Base-by-base conservation (phyloP, 2,888 invertebrate species). In the Erebia ligea region DNA sequence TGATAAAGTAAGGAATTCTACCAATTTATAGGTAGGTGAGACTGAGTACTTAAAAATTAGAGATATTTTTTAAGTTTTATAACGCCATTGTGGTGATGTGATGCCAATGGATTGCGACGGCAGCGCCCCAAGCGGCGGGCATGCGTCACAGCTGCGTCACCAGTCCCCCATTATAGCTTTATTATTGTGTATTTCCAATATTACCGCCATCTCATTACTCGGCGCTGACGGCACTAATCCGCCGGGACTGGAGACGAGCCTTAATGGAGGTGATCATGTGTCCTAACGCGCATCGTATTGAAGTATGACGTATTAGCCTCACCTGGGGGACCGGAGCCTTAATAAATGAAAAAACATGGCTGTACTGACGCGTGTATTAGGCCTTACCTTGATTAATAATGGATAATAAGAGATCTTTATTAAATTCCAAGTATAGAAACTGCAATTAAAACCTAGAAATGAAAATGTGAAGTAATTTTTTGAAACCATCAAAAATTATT, bases 221-320 rank as follows among this genome's bases (percentile, higher is more conserved):
- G 83, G 79, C 86, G 85, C 56, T 57, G 56, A 57, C 56, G 56
- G 56, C 56, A 82, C 87, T 91, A 92, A 91, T 92, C 92, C 92
- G 84, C 82, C 91, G 92, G 91, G 92, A 67, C 48, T 25, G 58
- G 64, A 92, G 89, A 86, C 86, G 85, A 81, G 82, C 83, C 85
- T 82, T 91, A 91, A 91, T 92, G 90, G 89, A 86, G 86, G 90
- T 91, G 91, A 91, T 91, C 91, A 89, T 88, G 87, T 90, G 91
- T 91, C 91, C 87, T 88, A 85, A 87, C 87, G 86, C 89, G 59
- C 59, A 13, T 48, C 89, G 87, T 91, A 90, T 90, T 91, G 87
- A 88, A 88, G 86, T 86, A 89, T 91, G 92, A 92, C 91, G 90
- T 88, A 91, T 92, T 87, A 84, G 86, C 81, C 84, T 84, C 86